Conservation (phyloP, 2,113 vertebrate species). For the Lota lota region DNA sequence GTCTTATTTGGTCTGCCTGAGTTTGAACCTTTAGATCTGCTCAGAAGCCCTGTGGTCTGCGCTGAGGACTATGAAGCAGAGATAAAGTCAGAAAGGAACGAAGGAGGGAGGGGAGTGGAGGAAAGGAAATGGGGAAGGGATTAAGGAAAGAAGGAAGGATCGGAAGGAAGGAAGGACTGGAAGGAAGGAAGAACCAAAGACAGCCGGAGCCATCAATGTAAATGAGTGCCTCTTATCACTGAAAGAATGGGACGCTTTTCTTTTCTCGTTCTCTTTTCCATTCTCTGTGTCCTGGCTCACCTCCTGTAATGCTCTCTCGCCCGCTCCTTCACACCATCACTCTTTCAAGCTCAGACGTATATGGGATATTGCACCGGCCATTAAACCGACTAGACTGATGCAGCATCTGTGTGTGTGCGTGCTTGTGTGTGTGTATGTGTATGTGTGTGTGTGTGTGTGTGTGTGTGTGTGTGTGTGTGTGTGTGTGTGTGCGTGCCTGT, state of each 20-base stretch:
- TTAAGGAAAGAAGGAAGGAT: too few relatives aligned
- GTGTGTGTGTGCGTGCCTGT: not conserved
- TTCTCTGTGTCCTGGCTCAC: not conserved
- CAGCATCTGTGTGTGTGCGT: constrained; percentile 1
- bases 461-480: not conserved
- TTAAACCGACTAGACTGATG: constrained; percentile 12
- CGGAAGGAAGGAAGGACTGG: not conserved
- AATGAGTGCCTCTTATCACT: constrained; percentile 36
- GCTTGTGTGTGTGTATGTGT: not conserved
- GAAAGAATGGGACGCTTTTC: constrained; percentile 9
- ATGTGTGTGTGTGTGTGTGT: too few relatives aligned
- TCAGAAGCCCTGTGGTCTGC: too few relatives aligned
- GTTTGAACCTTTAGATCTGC: not conserved
- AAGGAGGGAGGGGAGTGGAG: too few relatives aligned
- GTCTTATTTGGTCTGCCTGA: constrained; percentile 12
- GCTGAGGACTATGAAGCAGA: too few relatives aligned
- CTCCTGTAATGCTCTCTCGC: not conserved
- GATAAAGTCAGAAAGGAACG: too few relatives aligned
- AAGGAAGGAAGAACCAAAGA: constrained; percentile 1
- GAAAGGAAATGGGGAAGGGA: too few relatives aligned
- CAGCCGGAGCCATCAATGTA: constrained; percentile 34
- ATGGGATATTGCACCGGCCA: constrained; percentile 27
- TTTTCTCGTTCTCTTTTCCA: not conserved
- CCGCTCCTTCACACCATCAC: constrained; percentile 9
- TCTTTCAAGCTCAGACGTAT: constrained; percentile 30